Conservation (phyloP, 2,797 vertebrate species). For the Poliocrania exsul region DNA sequence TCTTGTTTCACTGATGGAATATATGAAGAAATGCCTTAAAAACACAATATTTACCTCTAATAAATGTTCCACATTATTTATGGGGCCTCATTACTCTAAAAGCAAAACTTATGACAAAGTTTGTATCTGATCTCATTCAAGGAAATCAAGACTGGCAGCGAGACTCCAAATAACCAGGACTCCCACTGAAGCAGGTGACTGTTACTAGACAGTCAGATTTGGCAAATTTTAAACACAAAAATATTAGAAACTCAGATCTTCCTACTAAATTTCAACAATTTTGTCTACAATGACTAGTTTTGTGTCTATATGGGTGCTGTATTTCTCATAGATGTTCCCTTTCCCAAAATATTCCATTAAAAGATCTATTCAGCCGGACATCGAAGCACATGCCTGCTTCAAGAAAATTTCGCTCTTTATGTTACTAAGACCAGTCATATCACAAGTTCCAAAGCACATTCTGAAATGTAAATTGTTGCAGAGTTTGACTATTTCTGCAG, state of each 20-base stretch:
- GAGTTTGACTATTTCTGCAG: not conserved
- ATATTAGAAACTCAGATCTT: not conserved
- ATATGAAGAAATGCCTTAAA: not conserved
- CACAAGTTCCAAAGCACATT: not conserved
- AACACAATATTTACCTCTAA: not conserved
- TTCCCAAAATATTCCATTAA: not conserved
- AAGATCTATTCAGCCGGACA: not conserved
- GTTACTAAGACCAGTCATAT: not conserved
- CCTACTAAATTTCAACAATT: not conserved
- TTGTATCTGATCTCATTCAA: not conserved
- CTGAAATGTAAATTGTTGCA: not conserved
- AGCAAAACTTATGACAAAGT: not conserved
- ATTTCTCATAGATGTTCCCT: not conserved
- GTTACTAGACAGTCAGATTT: not conserved
- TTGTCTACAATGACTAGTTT: not conserved
- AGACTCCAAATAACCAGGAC: not conserved
- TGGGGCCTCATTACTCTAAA: rapidly evolving
- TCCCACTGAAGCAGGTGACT: rapidly evolving
- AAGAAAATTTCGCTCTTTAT: not conserved
- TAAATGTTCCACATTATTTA: not conserved
- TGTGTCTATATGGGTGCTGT: not conserved
- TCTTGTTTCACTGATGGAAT: not conserved
- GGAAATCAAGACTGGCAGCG: not conserved
- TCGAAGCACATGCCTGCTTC: not conserved
- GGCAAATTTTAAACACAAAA: not conserved